Evolutionary conservation across 2,797 vertebrate species (phyloP).

Genomic region (Petrocephalus sullivani): DNA sequence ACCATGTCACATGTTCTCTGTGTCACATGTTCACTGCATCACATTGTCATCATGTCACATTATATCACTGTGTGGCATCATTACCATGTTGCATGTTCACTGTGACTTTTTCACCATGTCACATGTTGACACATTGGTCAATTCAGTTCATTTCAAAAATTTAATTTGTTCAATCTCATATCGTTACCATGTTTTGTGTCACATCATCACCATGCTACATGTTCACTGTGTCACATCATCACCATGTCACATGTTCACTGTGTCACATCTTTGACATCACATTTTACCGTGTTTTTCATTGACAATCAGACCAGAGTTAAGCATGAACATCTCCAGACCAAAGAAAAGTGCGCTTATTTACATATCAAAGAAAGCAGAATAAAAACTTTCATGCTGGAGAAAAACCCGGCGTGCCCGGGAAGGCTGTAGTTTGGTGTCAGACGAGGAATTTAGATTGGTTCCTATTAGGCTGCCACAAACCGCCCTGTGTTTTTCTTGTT

Average conservation of each 20-base stretch:
- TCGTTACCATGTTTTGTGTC: neutral
- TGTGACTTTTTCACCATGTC: neutral
- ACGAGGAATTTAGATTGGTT: neutral
- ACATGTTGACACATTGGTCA: too few relatives aligned
- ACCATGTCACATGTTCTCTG: neutral
- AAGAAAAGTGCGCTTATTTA: conserved; percentile 20
- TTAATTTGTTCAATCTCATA: neutral
- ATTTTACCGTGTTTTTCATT: neutral
- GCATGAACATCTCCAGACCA: conserved; percentile 8
- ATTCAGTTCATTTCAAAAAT: neutral
- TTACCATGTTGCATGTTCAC: neutral
- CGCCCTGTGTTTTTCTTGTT: neutral
- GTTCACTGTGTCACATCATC: neutral
- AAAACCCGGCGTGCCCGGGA: neutral
- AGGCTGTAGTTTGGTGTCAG: neutral
- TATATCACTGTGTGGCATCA: neutral
- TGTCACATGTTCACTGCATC: neutral
- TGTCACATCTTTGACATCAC: neutral
- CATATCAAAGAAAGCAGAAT: conserved; percentile 28
- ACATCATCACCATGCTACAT: neutral
- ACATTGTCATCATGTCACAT: neutral
- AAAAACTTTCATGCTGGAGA: conserved; percentile 8
- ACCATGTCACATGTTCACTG: neutral
- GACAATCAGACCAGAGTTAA: neutral
- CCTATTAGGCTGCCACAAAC: neutral